Evolutionary conservation across 2,888 invertebrate genomes (phyloP).

Genomic region (Protodeltote pygarga): DNA sequence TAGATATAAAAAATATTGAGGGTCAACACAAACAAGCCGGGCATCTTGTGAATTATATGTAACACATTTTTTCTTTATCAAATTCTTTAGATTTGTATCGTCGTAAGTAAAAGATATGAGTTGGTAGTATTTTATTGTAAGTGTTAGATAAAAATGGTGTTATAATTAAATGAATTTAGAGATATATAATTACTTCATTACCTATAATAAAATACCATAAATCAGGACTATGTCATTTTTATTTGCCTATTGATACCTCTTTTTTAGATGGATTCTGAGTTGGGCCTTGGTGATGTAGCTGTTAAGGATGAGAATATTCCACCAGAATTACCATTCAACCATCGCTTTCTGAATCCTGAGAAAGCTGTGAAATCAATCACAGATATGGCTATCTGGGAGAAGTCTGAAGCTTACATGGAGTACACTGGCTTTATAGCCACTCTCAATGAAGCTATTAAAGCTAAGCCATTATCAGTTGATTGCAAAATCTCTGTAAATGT

Average conservation of each 20-base stretch:
- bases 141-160: neutral
- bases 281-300: slow-evolving; percentile 71
- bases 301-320: slow-evolving; percentile 45
- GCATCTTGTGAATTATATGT: slow-evolving; percentile 3
- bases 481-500: slow-evolving; percentile 88
- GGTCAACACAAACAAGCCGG: slow-evolving; percentile 53
- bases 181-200: neutral
- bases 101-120: slow-evolving; percentile 9
- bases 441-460: slow-evolving; percentile 94
- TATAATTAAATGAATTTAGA: neutral
- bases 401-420: slow-evolving; percentile 95
- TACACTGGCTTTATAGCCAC: slow-evolving; percentile 95
- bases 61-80: slow-evolving; percentile 12
- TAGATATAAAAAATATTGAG: slow-evolving; percentile 46
- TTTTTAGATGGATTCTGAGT: slow-evolving; percentile 72
- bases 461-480: slow-evolving; percentile 90
- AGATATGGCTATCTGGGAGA: slow-evolving; percentile 93
- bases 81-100: slow-evolving; percentile 17
- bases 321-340: slow-evolving; percentile 81
- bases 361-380: slow-evolving; percentile 88
- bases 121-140: slow-evolving; percentile 1
- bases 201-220: neutral
- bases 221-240: neutral
- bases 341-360: slow-evolving; percentile 88
- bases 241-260: slow-evolving; percentile 10